Evolutionary conservation across 2,797 vertebrate genomes (phyloP), one percentile per base, ranked within the genome.

Genomic region (Columba guinea): DNA sequence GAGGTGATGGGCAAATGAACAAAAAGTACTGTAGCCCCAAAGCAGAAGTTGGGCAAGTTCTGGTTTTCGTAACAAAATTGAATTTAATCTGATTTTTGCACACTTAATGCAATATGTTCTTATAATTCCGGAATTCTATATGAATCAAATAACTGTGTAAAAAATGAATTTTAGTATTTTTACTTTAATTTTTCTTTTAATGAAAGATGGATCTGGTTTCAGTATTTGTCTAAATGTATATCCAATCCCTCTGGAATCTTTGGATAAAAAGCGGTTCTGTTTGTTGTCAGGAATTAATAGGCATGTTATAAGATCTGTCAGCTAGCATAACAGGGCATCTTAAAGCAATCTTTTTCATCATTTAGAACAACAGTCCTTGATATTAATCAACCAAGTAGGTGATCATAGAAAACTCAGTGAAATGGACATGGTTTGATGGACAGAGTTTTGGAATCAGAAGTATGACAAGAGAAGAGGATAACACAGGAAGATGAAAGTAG

Each of bases 231-330:
- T 94, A 96, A 97, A 85, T 95, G 87, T 24, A 78, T 96, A 94
- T 95, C 71, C 75, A 77, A 9, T 60, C 56, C 69, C 65, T 69
- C 56, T 67, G 44, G 65, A 70, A 48, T 78, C 37, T 48, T 41
- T 67, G 27, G 52, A 34, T 87, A 87, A 81, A 95, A 87, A 63
- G 17, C 48, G 85, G 83, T 93, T 79, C 34, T 87, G 73, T 93
- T 95, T 94, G 69, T 96, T 94, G 79, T 93, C 92, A 69, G 64
- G 68, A 87, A 93, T 92, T 95, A 93, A 94, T 87, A 96, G 97
- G 58, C 67, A 84, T 71, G 69, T 90, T 93, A 74, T 87, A 84
- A 96, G 97, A 96, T 95, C 81, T 91, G 89, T 96, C 89, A 97
- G 77, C 59, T 79, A 63, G 39, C 46, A 46, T 81, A 88, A 94